Base-by-base conservation (phyloP, 2,888 invertebrate species). In the Agrotis segetum region DNA sequence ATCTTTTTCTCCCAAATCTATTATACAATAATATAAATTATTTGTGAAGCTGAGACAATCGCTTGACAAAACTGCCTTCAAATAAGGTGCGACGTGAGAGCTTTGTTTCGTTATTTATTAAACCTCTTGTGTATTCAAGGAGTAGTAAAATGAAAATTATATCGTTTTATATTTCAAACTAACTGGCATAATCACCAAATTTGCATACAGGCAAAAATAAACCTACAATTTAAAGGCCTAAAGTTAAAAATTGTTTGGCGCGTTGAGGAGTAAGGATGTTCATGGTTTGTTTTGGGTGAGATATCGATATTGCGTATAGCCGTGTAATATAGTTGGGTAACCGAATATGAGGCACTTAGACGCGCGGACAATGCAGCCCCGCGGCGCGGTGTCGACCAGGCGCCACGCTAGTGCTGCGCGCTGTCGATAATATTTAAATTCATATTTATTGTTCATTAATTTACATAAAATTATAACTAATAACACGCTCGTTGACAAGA, bases 331-430 rank as follows among this genome's bases (percentile, higher is more conserved):
- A 90, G 91, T 88, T 92, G 91, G 91, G 96, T 95, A 95, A 95
- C 95, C 94, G 88, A 95, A 95, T 96, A 96, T 95, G 94, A 95
- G 95, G 94, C 95, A 94, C 92, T 95, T 95, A 95, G 92, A 88
- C 85, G 90, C 89, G 87, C 91, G 93, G 89, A 95, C 95, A 95
- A 95, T 93, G 92, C 90, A 87, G 86, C 92, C 95, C 96, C 92
- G 95, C 92, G 90, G 95, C 88, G 94, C 79, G 84, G 82, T 81
- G 90, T 90, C 88, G 90, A 83, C 84, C 90, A 94, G 95, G 95
- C 95, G 96, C 96, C 96, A 92, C 82, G 79, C 11, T 89, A 94
- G 94, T 80, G 93, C 68, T 86, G 93, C 53, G 1, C 59, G 19
- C 3, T 75, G 76, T 86, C 84, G 84, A 85, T 83, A 73, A 67